Percentiles rank a stretch among this genome's conserved stretches.
phyloP scores from a whole-genome alignment of 2,797 vertebrate genomes.

The Halcyon chelicuti region DNA sequence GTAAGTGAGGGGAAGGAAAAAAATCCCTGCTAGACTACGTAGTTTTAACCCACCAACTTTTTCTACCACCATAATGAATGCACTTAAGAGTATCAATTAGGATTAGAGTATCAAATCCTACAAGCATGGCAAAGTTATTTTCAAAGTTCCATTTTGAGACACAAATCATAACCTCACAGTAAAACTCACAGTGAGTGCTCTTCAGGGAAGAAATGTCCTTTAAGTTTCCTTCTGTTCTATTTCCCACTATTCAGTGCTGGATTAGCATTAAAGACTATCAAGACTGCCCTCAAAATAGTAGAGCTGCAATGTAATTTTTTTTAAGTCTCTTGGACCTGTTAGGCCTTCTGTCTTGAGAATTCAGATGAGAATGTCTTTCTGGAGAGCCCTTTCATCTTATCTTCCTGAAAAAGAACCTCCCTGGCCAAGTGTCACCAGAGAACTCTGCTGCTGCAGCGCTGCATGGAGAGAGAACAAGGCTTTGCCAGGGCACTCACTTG shows the following conservation, averaged over 20 bases:
- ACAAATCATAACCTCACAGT: not conserved
- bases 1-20: rapidly evolving
- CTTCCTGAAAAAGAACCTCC: not conserved
- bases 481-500: not conserved
- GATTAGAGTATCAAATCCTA: not conserved
- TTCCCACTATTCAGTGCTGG: not conserved
- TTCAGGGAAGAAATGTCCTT: not conserved
- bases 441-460: not conserved
- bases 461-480: not conserved
- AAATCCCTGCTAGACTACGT: rapidly evolving
- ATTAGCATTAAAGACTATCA: not conserved
- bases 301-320: not conserved
- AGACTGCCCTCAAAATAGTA: not conserved
- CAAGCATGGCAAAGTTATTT: not conserved
- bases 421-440: not conserved
- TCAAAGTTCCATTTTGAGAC: not conserved
- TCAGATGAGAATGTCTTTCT: not conserved
- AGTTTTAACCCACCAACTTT: not conserved
- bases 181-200: not conserved
- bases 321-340: not conserved
- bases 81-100: not conserved
- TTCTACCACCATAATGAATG: not conserved
- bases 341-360: not conserved
- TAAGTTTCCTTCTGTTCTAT: not conserved
- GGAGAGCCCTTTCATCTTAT: not conserved